Evolutionary conservation across 1,140 invertebrate genomes (phyloP), one percentile per base, ranked within the genome.

Genomic region (Drosophila persimilis): DNA sequence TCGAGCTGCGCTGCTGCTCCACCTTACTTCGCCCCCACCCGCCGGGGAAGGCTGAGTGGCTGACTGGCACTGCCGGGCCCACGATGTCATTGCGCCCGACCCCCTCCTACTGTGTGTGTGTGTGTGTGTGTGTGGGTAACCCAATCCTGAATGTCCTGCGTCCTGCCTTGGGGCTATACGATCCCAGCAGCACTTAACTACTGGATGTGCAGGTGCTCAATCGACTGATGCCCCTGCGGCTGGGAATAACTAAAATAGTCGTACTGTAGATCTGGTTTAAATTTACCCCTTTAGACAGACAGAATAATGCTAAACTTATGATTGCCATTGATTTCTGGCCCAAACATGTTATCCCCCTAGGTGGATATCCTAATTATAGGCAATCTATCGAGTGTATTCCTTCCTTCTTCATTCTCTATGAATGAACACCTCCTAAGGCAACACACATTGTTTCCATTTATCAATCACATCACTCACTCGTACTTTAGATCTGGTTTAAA

Each of bases 21-120:
- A 50, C n/a, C 51, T 26, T 26, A 5, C 35, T 31, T 24, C 17
- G 13, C 24, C 24, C 24, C 24, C 24, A 4, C 3, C 0, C 0
- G 0, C 24, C 0, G 24, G 24, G 24, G 47, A 31, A 72, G 74
- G 41, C 73, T 69, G 66, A 88, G 67, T 85, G 67, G 81, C 76
- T 80, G 79, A 50, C 60, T 62, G 47, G n/a, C 61, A 50, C 60
- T 62, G 52, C 29, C 51, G 17, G 35, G n/a, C 51, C 24, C 43
- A 9, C 76, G 53, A 46, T 78, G 83, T 72, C 83, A 86, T 81
- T 86, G 80, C 80, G 66, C 47, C 47, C 29, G 31, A 39, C 17
- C 43, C 46, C 8, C 22, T 26, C 20, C 26, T 47, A 46, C 63
- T 26, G 24, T 26, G 24, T 26, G 4, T 24, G 24, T 24, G 24